A percentile compares a stretch with the other conserved stretches of the same genome.
These are phyloP conservation scores for Nephrotoma appendiculata DNA, from an alignment of 2,888 invertebrate genomes.

Conservation along the genomic window DNA sequence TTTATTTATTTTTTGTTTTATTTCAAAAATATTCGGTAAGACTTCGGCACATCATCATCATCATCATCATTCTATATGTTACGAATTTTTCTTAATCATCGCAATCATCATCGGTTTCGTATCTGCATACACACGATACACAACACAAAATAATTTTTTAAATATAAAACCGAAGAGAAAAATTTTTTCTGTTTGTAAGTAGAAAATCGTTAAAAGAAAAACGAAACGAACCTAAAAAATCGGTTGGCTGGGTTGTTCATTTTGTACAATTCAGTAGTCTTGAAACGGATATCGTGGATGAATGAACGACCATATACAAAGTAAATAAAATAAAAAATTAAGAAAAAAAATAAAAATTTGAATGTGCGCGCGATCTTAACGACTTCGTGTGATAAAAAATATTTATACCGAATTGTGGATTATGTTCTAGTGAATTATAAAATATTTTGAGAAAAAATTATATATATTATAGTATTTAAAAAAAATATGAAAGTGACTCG, in stretches of 20 bases:
- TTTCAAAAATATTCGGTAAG: neutral
- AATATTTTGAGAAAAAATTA: neutral
- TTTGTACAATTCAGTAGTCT: constrained; percentile 11
- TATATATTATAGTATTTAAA: too few relatives aligned
- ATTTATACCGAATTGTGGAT: neutral
- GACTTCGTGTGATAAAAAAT: neutral
- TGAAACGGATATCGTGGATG: constrained; percentile 11
- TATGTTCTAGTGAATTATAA: neutral
- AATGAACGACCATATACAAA: neutral
- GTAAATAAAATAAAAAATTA: neutral
- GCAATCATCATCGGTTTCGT: neutral
- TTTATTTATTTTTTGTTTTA: neutral
- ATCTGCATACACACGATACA: neutral
- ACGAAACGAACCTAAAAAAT: neutral
- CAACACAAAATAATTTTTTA: neutral
- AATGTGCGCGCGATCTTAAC: neutral
- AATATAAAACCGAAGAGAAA: constrained; percentile 4
- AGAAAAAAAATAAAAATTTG: neutral
- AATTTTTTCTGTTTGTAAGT: neutral
- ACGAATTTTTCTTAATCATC: neutral
- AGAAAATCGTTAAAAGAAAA: neutral
- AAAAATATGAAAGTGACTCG: neutral
- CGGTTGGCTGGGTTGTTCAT: constrained; percentile 6
- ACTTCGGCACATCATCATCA: neutral
- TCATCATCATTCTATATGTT: neutral